Conservation (phyloP, 2,113 vertebrate species). For the Mungos mungo region DNA sequence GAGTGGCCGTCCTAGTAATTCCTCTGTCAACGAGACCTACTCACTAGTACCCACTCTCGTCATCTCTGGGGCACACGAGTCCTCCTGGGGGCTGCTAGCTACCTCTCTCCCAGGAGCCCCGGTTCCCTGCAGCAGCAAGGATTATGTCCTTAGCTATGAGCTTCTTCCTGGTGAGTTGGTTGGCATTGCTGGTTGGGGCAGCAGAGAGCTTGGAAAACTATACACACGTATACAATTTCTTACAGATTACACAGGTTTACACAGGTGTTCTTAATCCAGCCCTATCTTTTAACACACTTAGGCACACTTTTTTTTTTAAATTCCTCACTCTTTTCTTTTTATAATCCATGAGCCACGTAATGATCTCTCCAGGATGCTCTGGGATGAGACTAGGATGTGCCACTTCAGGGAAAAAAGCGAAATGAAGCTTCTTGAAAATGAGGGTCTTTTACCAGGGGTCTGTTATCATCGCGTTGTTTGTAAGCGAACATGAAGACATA, state of each 20-base stretch:
- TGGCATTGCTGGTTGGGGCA: neutral
- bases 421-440: neutral
- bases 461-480: neutral
- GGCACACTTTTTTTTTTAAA: neutral
- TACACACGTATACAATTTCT: neutral
- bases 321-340: neutral
- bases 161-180: neutral
- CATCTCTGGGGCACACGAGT: neutral
- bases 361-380: neutral
- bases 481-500: neutral
- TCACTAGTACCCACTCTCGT: neutral
- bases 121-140: neutral
- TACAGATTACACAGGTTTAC: neutral
- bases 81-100: no score
- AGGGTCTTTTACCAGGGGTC: neutral
- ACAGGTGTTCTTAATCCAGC: neutral
- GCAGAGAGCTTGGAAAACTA: neutral
- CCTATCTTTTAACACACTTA: neutral
- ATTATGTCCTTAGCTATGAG: neutral
- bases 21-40: neutral
- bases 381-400: neutral
- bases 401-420: neutral
- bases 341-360: neutral
- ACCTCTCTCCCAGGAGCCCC: neutral
- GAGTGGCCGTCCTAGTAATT: no score